These are phyloP conservation scores for Anoplius nigerrimus DNA, from an alignment of 2,888 invertebrate species.

Conservation along the genomic window DNA sequence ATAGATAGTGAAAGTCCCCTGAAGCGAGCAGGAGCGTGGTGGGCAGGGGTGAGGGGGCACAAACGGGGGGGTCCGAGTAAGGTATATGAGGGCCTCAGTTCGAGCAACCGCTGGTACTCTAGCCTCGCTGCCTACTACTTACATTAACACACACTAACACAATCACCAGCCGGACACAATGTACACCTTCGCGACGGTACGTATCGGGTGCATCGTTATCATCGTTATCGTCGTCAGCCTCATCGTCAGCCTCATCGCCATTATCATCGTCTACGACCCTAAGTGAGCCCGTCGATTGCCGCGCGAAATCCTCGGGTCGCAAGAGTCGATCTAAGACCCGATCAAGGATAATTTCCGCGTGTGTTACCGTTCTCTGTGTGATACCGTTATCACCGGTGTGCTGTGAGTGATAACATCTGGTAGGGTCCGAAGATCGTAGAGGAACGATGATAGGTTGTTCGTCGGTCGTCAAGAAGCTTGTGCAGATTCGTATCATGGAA, in stretches of 20 bases:
- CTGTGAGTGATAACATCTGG: too few relatives aligned
- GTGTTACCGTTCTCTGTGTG: not conserved
- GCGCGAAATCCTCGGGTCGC: not conserved
- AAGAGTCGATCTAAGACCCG: too few relatives aligned
- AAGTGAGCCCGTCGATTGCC: slow-evolving; percentile 28
- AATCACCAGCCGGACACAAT: slow-evolving; percentile 58
- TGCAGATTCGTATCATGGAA: too few relatives aligned
- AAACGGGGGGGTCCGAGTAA: slow-evolving; percentile 66
- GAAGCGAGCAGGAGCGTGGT: slow-evolving; percentile 52
- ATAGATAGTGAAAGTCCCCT: slow-evolving; percentile 73
- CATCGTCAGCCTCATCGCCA: not conserved
- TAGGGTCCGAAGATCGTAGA: too few relatives aligned
- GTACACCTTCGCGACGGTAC: slow-evolving; percentile 70
- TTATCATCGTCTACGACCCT: not conserved
- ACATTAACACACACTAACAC: slow-evolving; percentile 62
- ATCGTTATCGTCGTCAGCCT: slow-evolving; percentile 31
- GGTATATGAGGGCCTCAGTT: slow-evolving; percentile 75
- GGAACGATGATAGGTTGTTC: too few relatives aligned
- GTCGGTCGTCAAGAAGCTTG: too few relatives aligned
- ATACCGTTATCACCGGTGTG: too few relatives aligned
- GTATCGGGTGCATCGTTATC: slow-evolving; percentile 61
- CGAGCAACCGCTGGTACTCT: slow-evolving; percentile 71
- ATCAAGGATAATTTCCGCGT: slow-evolving; percentile 7
- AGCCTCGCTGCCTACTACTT: slow-evolving; percentile 71
- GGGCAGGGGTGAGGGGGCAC: slow-evolving; percentile 54